Evolutionary conservation across 2,797 vertebrate species (phyloP), one percentile per base, ranked within the genome.

Genomic region (Atherinosoma microstoma): DNA sequence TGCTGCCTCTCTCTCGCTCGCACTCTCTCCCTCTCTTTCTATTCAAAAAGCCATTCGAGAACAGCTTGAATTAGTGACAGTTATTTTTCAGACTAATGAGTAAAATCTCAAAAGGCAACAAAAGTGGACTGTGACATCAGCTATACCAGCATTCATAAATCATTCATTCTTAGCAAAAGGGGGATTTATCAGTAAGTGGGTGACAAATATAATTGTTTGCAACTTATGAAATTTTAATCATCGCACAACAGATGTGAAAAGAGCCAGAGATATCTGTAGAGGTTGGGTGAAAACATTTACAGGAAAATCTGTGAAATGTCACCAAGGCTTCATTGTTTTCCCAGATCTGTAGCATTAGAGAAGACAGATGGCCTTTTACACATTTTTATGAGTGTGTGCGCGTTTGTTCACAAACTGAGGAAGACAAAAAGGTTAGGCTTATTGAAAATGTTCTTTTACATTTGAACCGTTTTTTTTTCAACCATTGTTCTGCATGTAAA

Each of bases 81-180:
- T 94, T 94, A 93, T 93, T 94, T 93, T 94, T 94, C 93, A 94
- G 89, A 90, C 93, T 94, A 94, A 94, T 93, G 92, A 94, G 92
- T 93, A 86, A 91, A 93, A 93, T 92, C 90, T 92, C 87, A 87
- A 91, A 74, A 88, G 89, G 85, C 91, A 91, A 92, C 91, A 92
- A 92, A 88, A 92, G 89, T 91, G 84, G 88, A 93, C 89, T 87
- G 86, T 91, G 89, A 86, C 89, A 88, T 91, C 70, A 62, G 80
- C 86, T 83, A 83, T 77, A 90, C 79, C 80, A 85, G 88, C 87
- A 76, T 93, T 90, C 89, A 92, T 91, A 91, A 91, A 92, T 92
- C 88, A 89, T 88, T 87, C 73, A 79, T 83, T 86, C 83, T 82
- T 62, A 61, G 76, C 60, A 70, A 83, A 58, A 58, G 49, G 18